Conservation (phyloP, 2,797 vertebrate genomes). For the Semaprochilodus insignis region DNA sequence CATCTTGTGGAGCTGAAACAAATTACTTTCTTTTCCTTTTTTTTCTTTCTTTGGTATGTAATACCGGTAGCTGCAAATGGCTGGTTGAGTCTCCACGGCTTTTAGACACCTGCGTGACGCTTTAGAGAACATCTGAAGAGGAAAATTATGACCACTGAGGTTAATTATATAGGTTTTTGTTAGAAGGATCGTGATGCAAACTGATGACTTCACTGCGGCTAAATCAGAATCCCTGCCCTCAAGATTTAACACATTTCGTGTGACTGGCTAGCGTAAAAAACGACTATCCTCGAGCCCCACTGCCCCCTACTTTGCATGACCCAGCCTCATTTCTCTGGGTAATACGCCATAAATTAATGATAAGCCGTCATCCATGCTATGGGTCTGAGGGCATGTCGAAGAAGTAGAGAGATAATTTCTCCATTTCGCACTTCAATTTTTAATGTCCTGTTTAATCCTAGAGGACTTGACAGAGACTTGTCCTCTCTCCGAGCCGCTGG, state of each 20-base stretch:
- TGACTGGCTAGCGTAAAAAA: not conserved
- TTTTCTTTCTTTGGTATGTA: not conserved
- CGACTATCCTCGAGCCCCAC: not conserved
- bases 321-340: conserved; percentile 55
- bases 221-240: not conserved
- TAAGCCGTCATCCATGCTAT: conserved; percentile 43
- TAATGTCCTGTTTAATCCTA: conserved; percentile 55
- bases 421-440: conserved; percentile 60
- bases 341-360: conserved; percentile 63
- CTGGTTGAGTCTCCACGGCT: not conserved
- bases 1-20: conserved; percentile 44
- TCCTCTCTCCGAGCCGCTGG: not conserved
- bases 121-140: conserved; percentile 6
- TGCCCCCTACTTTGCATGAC: conserved; percentile 40
- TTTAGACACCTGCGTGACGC: not conserved
- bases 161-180: not conserved
- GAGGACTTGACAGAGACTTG: conserved; percentile 33
- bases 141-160: not conserved
- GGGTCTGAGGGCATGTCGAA: conserved; percentile 44
- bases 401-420: conserved; percentile 51
- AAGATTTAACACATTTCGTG: not conserved
- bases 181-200: not conserved
- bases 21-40: conserved; percentile 22
- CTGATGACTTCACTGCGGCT: not conserved
- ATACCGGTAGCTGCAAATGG: not conserved